phyloP scores from a whole-genome alignment of 2,888 invertebrate species.

The Hydriomena furcata region DNA sequence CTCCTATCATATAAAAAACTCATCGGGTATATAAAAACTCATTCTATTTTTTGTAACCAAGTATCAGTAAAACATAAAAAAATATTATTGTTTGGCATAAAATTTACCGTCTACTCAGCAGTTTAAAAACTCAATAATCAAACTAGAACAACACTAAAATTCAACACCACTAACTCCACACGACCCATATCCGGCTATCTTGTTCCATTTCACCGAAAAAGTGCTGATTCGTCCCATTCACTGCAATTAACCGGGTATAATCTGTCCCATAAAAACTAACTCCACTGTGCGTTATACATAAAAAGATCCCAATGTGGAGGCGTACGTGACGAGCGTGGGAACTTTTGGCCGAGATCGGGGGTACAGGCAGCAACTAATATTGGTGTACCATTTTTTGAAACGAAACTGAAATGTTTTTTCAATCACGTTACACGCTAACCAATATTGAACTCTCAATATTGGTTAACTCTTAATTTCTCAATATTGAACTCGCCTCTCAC shows the following conservation, averaged over 20 bases:
- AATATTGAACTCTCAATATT: no score
- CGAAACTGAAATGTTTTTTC: no score
- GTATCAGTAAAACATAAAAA: conserved; percentile 6
- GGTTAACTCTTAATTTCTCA: no score
- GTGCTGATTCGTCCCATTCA: conserved; percentile 35
- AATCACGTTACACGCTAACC: no score
- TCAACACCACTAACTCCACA: conserved; percentile 18
- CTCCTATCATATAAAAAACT: no score
- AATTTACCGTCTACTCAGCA: not conserved
- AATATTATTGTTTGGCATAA: not conserved
- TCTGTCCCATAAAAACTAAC: conserved; percentile 45
- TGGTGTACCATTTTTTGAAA: not conserved
- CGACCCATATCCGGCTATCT: conserved; percentile 20
- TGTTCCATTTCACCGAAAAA: conserved; percentile 28
- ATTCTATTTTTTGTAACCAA: not conserved
- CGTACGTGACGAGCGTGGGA: conserved; percentile 35
- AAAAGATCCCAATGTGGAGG: conserved; percentile 34
- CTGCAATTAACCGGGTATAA: conserved; percentile 43
- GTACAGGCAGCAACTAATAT: not conserved
- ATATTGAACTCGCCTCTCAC: no score
- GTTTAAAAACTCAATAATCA: conserved; percentile 5
- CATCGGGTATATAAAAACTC: no score
- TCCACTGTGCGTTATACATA: conserved; percentile 40
- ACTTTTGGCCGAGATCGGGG: conserved; percentile 7
- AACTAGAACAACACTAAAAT: conserved; percentile 22